A percentile compares a stretch with the other conserved stretches of the same genome.
Evolutionary conservation across 2,797 vertebrate genomes (phyloP).

Genomic region (Leuciscus waleckii): DNA sequence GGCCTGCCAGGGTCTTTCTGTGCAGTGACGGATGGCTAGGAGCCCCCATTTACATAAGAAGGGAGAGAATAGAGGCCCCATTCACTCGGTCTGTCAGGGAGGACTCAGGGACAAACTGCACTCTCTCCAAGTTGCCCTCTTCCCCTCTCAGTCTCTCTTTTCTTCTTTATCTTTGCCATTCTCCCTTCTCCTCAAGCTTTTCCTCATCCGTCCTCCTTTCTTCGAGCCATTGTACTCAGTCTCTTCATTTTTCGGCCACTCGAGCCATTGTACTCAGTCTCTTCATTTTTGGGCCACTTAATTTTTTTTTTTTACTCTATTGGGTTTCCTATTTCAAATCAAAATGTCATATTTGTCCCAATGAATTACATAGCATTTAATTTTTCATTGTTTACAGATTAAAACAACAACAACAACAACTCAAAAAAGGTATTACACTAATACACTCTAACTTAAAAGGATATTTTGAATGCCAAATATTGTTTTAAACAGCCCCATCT

Average conservation of each 20-base stretch:
- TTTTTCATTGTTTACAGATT: slow-evolving; percentile 65
- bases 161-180: slow-evolving; percentile 67
- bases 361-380: slow-evolving; percentile 67
- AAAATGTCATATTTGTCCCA: slow-evolving; percentile 64
- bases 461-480: neutral
- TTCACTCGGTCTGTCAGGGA: slow-evolving; percentile 81
- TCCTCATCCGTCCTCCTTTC: slow-evolving; percentile 69
- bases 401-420: slow-evolving; percentile 62
- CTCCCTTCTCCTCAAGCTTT: slow-evolving; percentile 64
- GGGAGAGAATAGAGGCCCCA: slow-evolving; percentile 81
- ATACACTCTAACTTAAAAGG: slow-evolving; percentile 47
- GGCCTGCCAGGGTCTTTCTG: slow-evolving; percentile 85
- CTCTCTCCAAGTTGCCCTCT: slow-evolving; percentile 65
- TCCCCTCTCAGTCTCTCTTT: slow-evolving; percentile 70
- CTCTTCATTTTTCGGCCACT: slow-evolving; percentile 79
- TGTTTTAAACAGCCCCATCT: neutral
- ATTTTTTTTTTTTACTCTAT: slow-evolving; percentile 77
- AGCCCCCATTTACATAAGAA: slow-evolving; percentile 84
- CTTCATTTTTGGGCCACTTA: slow-evolving; percentile 79
- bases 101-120: slow-evolving; percentile 69
- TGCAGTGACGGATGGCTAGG: slow-evolving; percentile 85
- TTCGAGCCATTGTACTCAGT: slow-evolving; percentile 64
- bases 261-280: slow-evolving; percentile 62
- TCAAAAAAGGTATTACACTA: slow-evolving; percentile 23
- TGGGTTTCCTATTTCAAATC: slow-evolving; percentile 68